Percentiles rank a stretch among this genome's conserved stretches.
phyloP scores from a whole-genome alignment of 2,113 vertebrate genomes.

The Sander lucioperca region DNA sequence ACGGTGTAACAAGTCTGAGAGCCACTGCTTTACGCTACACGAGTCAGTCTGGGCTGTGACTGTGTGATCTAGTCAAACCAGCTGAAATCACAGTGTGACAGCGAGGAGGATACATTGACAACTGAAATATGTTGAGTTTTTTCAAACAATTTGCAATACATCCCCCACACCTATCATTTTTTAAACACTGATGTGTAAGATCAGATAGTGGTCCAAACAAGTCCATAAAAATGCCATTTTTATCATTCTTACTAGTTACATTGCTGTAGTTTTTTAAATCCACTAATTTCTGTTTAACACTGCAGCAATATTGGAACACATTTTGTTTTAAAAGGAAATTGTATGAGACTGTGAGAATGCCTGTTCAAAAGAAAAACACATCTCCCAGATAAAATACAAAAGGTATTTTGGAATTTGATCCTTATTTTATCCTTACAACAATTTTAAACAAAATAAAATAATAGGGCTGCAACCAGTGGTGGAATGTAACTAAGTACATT shows the following conservation, averaged over 20 bases:
- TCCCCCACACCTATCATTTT: background rate
- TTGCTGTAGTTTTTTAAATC: background rate
- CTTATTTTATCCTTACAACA: too few relatives aligned
- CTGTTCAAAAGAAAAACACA: background rate
- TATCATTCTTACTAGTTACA: background rate
- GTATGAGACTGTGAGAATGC: background rate
- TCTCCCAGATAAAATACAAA: background rate
- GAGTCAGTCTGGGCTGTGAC: background rate
- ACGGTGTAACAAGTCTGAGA: too few relatives aligned
- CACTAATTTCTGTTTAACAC: background rate
- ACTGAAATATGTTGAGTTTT: too few relatives aligned
- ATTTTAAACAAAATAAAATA: background rate
- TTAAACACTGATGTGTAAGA: background rate
- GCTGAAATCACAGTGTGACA: background rate
- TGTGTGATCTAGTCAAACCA: background rate
- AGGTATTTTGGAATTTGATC: background rate
- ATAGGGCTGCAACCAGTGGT: too few relatives aligned
- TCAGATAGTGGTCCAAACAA: background rate
- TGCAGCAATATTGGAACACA: background rate
- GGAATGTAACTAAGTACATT: too few relatives aligned
- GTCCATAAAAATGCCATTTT: background rate
- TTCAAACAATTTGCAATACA: too few relatives aligned
- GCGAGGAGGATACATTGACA: background rate
- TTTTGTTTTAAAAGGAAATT: background rate
- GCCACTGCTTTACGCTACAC: too few relatives aligned